These are phyloP conservation scores for Pachycephus smyrnensis DNA, from an alignment of 2,888 invertebrate genomes.

Conservation along the genomic window DNA sequence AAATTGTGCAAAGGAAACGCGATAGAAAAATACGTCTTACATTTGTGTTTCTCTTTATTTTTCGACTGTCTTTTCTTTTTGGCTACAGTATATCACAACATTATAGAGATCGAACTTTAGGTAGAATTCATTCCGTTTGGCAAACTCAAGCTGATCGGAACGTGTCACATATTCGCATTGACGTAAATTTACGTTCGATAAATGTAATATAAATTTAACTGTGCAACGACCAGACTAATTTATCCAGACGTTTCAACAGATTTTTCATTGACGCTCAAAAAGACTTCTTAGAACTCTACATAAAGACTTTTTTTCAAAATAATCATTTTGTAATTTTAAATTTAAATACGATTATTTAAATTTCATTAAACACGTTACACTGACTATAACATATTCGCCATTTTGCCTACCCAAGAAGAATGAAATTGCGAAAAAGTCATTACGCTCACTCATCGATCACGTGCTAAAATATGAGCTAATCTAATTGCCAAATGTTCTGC, in stretches of 20 bases:
- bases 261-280: too few relatives aligned
- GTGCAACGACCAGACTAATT: too few relatives aligned
- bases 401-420: too few relatives aligned
- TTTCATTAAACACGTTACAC: too few relatives aligned
- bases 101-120: slow-evolving; percentile 58
- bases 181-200: not conserved
- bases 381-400: too few relatives aligned
- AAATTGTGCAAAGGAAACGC: not conserved
- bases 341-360: too few relatives aligned
- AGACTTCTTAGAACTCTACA: too few relatives aligned
- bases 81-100: slow-evolving; percentile 58
- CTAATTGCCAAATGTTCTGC: not conserved
- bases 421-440: too few relatives aligned
- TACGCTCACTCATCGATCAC: too few relatives aligned
- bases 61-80: slow-evolving; percentile 38
- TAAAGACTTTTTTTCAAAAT: too few relatives aligned
- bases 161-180: not conserved
- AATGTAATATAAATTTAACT: not conserved
- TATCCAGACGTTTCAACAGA: too few relatives aligned
- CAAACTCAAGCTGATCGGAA: slow-evolving; percentile 24
- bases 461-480: not conserved
- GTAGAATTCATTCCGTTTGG: slow-evolving; percentile 46
- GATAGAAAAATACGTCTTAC: not conserved
- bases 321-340: too few relatives aligned
- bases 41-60: slow-evolving; percentile 11